A percentile compares a stretch with the other conserved stretches of the same genome.
phyloP scores from a whole-genome alignment of 2,797 vertebrate species.

The Cyprinella venusta region DNA sequence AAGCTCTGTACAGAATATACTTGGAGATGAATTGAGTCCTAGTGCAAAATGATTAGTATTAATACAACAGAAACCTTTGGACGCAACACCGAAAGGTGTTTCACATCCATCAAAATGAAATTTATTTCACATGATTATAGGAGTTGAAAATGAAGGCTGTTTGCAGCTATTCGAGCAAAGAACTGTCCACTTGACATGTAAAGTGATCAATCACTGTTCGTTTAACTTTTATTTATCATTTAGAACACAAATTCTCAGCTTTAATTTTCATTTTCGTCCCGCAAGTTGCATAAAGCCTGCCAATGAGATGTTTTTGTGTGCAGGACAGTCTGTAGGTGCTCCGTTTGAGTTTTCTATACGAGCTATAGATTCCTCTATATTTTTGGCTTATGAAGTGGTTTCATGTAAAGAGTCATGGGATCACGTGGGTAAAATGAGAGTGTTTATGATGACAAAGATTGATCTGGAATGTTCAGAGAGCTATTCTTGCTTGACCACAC shows the following conservation, averaged over 20 bases:
- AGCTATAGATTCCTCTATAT: slow-evolving; percentile 1
- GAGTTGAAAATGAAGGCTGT: no score
- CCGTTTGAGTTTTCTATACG: background rate
- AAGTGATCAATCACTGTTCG: background rate
- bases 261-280: background rate
- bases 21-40: background rate
- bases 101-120: background rate
- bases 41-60: background rate
- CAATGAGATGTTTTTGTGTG: background rate
- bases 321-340: background rate
- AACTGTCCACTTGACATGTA: background rate
- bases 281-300: background rate
- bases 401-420: slow-evolving; percentile 14
- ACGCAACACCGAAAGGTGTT: background rate
- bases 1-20: background rate
- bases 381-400: background rate
- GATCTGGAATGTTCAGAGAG: slow-evolving; percentile 24
- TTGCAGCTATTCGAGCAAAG: background rate
- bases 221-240: background rate
- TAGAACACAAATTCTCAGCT: background rate
- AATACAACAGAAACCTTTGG: background rate
- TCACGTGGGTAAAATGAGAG: slow-evolving; percentile 23
- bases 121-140: background rate
- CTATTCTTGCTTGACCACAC: slow-evolving; percentile 36
- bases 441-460: slow-evolving; percentile 43